Evolutionary conservation across 2,888 invertebrate genomes (phyloP).

Genomic region (Rutpela maculata): DNA sequence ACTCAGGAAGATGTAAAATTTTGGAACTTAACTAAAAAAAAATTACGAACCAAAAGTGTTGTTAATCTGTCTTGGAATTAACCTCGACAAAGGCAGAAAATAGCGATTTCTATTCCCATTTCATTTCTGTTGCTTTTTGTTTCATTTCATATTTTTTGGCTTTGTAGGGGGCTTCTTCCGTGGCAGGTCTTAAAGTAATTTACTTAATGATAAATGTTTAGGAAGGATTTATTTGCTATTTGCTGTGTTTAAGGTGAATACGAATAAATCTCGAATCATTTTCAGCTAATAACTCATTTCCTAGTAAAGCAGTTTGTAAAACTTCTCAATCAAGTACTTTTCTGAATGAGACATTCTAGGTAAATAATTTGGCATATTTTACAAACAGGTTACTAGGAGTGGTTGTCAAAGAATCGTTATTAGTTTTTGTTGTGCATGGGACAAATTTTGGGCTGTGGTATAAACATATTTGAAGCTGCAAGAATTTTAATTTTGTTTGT

Average conservation of each 20-base stretch:
- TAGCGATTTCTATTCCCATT: neutral
- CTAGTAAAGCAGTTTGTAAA: slow-evolving; percentile 8
- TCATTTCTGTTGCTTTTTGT: neutral
- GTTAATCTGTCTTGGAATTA: slow-evolving; percentile 13
- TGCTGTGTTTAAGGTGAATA: slow-evolving; percentile 3
- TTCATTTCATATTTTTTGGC: slow-evolving; percentile 3
- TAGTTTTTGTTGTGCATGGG: slow-evolving; percentile 40
- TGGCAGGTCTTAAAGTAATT: slow-evolving; percentile 9
- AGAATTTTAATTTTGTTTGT: slow-evolving; percentile 36
- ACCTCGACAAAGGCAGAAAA: slow-evolving; percentile 21
- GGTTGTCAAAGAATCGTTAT: slow-evolving; percentile 23
- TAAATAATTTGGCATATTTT: too few relatives aligned
- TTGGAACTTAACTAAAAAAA: neutral
- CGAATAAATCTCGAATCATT: neutral
- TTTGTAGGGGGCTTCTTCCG: slow-evolving; percentile 22
- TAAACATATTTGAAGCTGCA: slow-evolving; percentile 52
- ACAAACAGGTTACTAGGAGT: slow-evolving; percentile 9
- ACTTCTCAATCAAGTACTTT: neutral
- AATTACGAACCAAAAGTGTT: slow-evolving; percentile 1
- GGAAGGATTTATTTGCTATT: slow-evolving; percentile 12
- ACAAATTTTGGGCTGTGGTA: slow-evolving; percentile 57
- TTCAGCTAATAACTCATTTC: slow-evolving; percentile 6
- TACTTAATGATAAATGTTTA: slow-evolving; percentile 18
- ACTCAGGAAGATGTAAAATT: slow-evolving; percentile 21
- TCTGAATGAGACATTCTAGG: neutral